Evolutionary conservation across 2,113 vertebrate genomes (phyloP).

Genomic region (Edolisoma coerulescens): DNA sequence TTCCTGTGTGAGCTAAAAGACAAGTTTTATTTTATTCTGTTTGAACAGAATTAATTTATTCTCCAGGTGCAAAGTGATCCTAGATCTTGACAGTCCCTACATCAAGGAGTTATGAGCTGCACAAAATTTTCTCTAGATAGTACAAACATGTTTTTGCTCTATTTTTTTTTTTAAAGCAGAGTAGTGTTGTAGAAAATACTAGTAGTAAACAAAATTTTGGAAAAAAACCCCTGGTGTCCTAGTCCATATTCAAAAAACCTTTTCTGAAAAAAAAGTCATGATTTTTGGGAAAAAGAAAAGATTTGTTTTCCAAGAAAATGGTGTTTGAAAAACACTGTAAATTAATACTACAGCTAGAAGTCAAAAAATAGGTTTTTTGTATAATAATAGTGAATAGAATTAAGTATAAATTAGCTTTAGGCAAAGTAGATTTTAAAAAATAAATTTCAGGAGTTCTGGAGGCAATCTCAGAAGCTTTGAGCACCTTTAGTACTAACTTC

Average conservation of each 20-base stretch:
- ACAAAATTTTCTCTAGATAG: not conserved
- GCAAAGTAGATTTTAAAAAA: not conserved
- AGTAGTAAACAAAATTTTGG: not conserved
- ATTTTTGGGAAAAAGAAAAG: not conserved
- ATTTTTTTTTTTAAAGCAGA: not conserved
- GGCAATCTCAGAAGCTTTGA: not conserved
- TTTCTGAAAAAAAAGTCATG: not conserved
- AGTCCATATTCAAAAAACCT: not conserved
- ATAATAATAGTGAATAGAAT: not conserved
- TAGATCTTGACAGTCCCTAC: not conserved
- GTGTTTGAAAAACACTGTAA: not conserved
- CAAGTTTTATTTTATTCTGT: not conserved
- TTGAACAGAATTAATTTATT: not conserved
- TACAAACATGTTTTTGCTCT: not conserved
- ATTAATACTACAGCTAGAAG: not conserved
- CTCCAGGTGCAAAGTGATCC: not conserved
- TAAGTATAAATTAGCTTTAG: not conserved
- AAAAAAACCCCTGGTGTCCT: rapidly evolving
- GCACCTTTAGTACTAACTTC: not conserved
- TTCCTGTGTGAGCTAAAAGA: not conserved
- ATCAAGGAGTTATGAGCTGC: not conserved
- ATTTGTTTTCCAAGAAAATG: not conserved
- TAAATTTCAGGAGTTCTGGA: not conserved
- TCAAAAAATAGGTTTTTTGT: not conserved
- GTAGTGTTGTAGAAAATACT: not conserved